Conservation (phyloP, 1,140 invertebrate genomes). For the Paracyclopina nana region DNA sequence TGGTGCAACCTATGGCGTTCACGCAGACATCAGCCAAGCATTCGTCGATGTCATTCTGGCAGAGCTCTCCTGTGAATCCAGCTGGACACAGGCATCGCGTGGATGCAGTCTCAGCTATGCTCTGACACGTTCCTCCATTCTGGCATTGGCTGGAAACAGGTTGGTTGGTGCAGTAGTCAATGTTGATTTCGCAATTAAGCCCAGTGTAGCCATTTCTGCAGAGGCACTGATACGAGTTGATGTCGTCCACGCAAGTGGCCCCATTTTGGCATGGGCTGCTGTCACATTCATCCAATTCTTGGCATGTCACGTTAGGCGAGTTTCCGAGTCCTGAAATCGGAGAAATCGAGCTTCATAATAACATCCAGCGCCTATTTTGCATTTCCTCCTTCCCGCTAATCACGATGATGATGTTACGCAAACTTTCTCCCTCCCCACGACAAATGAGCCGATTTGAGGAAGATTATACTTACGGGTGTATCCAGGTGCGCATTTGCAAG, state of each 20-base stretch:
- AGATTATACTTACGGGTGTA: neutral
- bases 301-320: neutral
- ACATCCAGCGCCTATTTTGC: too few relatives aligned
- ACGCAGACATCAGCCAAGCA: slow-evolving; percentile 25
- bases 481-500: neutral
- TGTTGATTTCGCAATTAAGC: slow-evolving; percentile 3
- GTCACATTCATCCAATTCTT: neutral
- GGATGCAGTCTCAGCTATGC: slow-evolving; percentile 14
- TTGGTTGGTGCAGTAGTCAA: slow-evolving; percentile 20
- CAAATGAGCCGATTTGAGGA: too few relatives aligned
- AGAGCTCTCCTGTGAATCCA: slow-evolving; percentile 31
- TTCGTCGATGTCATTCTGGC: slow-evolving; percentile 25
- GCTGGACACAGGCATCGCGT: slow-evolving; percentile 28
- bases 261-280: slow-evolving; percentile 36
- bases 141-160: slow-evolving; percentile 24
- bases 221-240: neutral
- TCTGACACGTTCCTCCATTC: slow-evolving; percentile 24
- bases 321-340: too few relatives aligned
- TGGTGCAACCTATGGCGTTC: too few relatives aligned
- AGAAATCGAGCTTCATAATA: too few relatives aligned
- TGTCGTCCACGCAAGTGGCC: slow-evolving; percentile 49
- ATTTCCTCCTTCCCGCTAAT: too few relatives aligned
- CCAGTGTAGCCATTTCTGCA: slow-evolving; percentile 12
- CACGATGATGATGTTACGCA: too few relatives aligned
- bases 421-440: too few relatives aligned